A percentile compares a stretch with the other conserved stretches of the same genome.
Conservation (phyloP, 1,140 invertebrate genomes). For the Dendroctonus ponderosae region DNA sequence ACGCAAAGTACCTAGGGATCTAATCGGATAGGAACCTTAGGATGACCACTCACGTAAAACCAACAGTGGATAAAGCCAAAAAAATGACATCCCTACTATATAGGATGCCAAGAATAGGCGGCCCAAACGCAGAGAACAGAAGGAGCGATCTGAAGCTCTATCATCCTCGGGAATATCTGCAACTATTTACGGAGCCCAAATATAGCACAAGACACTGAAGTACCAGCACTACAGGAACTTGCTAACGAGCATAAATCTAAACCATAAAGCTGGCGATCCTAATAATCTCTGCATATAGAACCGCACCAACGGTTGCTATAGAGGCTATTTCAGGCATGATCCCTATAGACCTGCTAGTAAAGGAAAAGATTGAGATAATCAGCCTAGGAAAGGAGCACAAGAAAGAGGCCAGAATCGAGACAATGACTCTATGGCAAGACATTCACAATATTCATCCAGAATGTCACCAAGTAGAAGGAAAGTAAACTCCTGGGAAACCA, state of each 20-base stretch:
- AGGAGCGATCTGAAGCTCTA: neutral
- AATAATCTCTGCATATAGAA: neutral
- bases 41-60: neutral
- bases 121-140: neutral
- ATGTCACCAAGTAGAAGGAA: neutral
- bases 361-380: neutral
- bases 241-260: neutral
- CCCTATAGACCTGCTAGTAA: neutral
- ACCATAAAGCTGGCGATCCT: neutral
- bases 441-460: neutral
- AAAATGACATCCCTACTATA: neutral
- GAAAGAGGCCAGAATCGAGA: neutral
- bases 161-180: neutral
- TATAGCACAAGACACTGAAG: neutral
- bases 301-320: neutral
- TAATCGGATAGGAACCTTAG: neutral
- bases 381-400: neutral
- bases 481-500: neutral
- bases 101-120: conserved; percentile 1
- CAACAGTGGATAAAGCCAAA: neutral
- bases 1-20: neutral
- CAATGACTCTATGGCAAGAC: neutral
- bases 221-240: neutral
- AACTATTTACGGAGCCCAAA: neutral
- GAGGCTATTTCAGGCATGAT: neutral